Conservation (phyloP, 2,888 invertebrate genomes). For the Muscina levida region DNA sequence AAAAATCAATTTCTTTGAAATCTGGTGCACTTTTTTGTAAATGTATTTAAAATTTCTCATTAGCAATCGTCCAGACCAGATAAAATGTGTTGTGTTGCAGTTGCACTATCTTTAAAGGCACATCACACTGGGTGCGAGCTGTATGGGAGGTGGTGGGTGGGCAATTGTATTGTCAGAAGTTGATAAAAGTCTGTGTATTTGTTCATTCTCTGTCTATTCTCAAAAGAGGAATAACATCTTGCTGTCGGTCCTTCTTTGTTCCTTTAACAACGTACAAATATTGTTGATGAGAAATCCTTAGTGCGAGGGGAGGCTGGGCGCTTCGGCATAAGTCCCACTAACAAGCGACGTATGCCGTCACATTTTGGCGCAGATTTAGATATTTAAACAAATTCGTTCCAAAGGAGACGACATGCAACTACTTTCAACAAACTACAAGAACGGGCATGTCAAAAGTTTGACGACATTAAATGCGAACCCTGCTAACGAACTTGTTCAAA, state of each 20-base stretch:
- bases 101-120: too few relatives aligned
- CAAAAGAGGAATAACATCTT: constrained; percentile 5
- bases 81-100: too few relatives aligned
- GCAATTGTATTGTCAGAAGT: too few relatives aligned
- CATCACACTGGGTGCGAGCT: too few relatives aligned
- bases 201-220: too few relatives aligned
- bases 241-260: constrained; percentile 8
- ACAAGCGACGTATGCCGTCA: constrained; percentile 1
- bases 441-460: constrained; percentile 75
- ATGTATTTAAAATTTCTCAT: too few relatives aligned
- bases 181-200: too few relatives aligned
- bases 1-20: too few relatives aligned
- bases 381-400: constrained; percentile 51
- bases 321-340: background rate
- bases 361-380: constrained; percentile 57
- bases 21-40: too few relatives aligned
- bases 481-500: constrained; percentile 54
- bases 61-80: too few relatives aligned
- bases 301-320: background rate
- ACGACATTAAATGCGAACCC: constrained; percentile 70
- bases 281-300: constrained; percentile 23
- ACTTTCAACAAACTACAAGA: constrained; percentile 74
- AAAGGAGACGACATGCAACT: constrained; percentile 73
- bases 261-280: constrained; percentile 17
- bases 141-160: too few relatives aligned